Conservation (phyloP, 2,888 invertebrate genomes). For the Seira musarum region DNA sequence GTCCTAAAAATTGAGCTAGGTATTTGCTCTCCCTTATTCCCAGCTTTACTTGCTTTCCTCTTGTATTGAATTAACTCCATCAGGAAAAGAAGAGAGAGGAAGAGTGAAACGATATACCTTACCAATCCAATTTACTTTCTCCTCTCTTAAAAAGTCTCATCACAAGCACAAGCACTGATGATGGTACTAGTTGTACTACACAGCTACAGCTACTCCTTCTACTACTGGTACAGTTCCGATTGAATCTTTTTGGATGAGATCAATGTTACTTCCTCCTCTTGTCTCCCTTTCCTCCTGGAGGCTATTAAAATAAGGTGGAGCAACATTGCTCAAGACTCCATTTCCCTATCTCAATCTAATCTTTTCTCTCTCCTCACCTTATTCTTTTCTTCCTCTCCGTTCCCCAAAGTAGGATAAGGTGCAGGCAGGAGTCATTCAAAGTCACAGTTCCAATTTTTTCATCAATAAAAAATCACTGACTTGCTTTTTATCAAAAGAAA, state of each 20-base stretch:
- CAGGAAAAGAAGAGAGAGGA: neutral
- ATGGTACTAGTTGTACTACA: too few relatives aligned
- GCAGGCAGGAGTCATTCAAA: neutral
- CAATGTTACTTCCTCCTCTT: constrained; percentile 4
- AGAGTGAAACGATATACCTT: constrained; percentile 10
- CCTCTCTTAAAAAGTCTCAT: neutral
- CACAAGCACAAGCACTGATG: too few relatives aligned
- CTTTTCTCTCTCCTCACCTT: constrained; percentile 6
- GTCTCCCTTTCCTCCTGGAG: constrained; percentile 3
- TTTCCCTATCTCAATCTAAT: constrained; percentile 29
- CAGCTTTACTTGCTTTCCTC: neutral
- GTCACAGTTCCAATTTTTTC: constrained; percentile 12
- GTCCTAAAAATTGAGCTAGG: constrained; percentile 9
- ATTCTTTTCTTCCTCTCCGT: neutral
- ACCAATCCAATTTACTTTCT: constrained; percentile 11
- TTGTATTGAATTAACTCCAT: constrained; percentile 9
- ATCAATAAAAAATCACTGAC: constrained; percentile 15
- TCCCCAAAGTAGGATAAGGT: constrained; percentile 5
- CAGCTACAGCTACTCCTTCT: too few relatives aligned
- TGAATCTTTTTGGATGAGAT: constrained; percentile 1
- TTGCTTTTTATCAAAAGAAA: neutral
- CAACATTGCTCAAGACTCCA: constrained; percentile 14
- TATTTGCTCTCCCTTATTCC: constrained; percentile 9
- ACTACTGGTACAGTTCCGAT: neutral
- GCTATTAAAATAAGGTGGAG: constrained; percentile 13